Conservation (phyloP, 2,797 vertebrate genomes). For the Pangasius krempfi region DNA sequence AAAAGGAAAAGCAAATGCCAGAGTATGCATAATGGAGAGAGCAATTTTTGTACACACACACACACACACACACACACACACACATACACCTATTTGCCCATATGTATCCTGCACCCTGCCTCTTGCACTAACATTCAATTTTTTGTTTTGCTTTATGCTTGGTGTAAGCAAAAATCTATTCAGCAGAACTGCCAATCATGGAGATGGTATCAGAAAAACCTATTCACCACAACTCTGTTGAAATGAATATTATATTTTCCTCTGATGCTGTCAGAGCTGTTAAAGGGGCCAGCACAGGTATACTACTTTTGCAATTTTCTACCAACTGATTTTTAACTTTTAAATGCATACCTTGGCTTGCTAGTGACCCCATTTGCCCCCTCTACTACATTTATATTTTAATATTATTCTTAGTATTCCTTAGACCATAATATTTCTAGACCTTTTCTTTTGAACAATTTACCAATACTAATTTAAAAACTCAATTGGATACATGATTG, state of each 20-base stretch:
- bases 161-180: constrained; percentile 38
- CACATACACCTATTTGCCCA: not conserved
- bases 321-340: not conserved
- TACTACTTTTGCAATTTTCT: not conserved
- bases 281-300: not conserved
- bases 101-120: not conserved
- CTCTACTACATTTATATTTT: no score
- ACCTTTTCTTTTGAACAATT: not conserved
- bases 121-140: constrained; percentile 22
- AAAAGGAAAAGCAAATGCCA: constrained; percentile 5
- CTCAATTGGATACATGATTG: not conserved
- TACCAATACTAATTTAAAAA: not conserved
- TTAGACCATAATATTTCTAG: not conserved
- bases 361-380: not conserved
- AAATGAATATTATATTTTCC: constrained; percentile 25
- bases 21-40: constrained; percentile 1
- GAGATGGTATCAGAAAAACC: constrained; percentile 25
- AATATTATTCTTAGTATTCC: no score
- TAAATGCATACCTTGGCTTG: not conserved
- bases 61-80: not conserved
- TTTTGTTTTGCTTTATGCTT: constrained; percentile 28
- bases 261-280: constrained; percentile 4
- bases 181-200: constrained; percentile 34
- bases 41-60: not conserved
- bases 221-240: not conserved